A percentile compares a stretch with the other conserved stretches of the same genome.
These are phyloP conservation scores for Philaenus spumarius DNA, from an alignment of 1,140 invertebrate species.

Conservation along the genomic window DNA sequence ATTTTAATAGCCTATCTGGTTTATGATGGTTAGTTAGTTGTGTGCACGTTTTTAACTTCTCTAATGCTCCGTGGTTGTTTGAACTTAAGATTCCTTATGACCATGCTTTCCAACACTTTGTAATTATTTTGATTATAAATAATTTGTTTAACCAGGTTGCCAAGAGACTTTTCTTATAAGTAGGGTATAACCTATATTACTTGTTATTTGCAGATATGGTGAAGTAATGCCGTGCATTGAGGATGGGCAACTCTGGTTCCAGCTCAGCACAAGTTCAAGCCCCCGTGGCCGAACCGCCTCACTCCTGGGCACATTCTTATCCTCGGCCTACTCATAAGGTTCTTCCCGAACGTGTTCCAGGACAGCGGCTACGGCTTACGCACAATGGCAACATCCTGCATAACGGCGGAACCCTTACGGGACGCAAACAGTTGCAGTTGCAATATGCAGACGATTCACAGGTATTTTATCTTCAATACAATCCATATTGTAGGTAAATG, in stretches of 20 bases:
- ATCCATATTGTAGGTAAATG: too few relatives aligned
- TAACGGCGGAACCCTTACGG: slow-evolving; percentile 68
- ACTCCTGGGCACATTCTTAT: slow-evolving; percentile 43
- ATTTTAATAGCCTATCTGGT: too few relatives aligned
- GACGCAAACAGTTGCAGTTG: slow-evolving; percentile 38
- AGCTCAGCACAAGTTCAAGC: slow-evolving; percentile 13
- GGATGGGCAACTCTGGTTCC: slow-evolving; percentile 32
- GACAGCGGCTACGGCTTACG: slow-evolving; percentile 56
- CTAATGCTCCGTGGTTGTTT: too few relatives aligned
- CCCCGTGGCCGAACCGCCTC: slow-evolving; percentile 7
- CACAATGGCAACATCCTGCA: slow-evolving; percentile 73
- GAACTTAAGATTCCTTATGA: neutral
- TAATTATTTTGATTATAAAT: neutral
- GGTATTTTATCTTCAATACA: too few relatives aligned
- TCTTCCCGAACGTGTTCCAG: slow-evolving; percentile 54
- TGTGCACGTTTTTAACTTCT: too few relatives aligned
- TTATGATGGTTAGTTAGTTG: neutral
- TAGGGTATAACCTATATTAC: too few relatives aligned
- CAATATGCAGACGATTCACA: too few relatives aligned
- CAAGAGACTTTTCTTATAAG: too few relatives aligned
- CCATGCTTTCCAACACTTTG: too few relatives aligned
- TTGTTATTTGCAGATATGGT: slow-evolving; percentile 9
- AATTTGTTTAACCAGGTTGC: neutral
- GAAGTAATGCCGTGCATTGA: neutral
- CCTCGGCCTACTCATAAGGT: slow-evolving; percentile 37